Evolutionary conservation across 2,113 vertebrate species (phyloP).

Genomic region (Cyprinus carpio): DNA sequence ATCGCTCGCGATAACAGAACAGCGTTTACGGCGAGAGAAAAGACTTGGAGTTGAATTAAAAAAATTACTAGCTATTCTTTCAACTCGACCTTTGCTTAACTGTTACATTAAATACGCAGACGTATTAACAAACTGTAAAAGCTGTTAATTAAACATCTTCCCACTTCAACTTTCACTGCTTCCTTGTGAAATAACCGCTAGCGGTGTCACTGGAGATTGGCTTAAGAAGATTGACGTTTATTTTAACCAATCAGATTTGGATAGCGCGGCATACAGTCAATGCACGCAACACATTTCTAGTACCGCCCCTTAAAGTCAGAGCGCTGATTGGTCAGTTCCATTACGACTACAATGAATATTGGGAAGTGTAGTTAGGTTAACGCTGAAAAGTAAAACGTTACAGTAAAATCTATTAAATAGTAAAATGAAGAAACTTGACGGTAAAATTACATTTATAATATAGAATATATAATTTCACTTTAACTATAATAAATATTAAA

Average conservation of each 20-base stretch:
- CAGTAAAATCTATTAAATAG: neutral
- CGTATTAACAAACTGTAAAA: neutral
- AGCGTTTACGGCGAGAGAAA: neutral
- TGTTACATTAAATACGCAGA: neutral
- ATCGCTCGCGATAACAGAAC: neutral
- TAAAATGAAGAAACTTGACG: neutral
- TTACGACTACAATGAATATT: neutral
- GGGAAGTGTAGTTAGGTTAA: slow-evolving; percentile 8
- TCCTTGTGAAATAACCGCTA: neutral
- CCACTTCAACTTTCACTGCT: neutral
- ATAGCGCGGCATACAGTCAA: neutral
- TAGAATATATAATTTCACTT: neutral
- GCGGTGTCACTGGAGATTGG: neutral
- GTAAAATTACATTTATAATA: neutral
- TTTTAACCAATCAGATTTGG: slow-evolving; percentile 43
- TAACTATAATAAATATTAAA: neutral
- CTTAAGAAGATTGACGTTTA: neutral
- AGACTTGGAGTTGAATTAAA: neutral
- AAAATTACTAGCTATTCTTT: neutral
- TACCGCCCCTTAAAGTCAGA: neutral
- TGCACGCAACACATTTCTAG: neutral
- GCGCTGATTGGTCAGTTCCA: slow-evolving; percentile 23
- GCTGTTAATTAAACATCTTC: neutral
- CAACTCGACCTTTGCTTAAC: neutral
- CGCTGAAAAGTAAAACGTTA: neutral